phyloP scores from a whole-genome alignment of 2,797 vertebrate species.

The Spinibarbus caldwelli region DNA sequence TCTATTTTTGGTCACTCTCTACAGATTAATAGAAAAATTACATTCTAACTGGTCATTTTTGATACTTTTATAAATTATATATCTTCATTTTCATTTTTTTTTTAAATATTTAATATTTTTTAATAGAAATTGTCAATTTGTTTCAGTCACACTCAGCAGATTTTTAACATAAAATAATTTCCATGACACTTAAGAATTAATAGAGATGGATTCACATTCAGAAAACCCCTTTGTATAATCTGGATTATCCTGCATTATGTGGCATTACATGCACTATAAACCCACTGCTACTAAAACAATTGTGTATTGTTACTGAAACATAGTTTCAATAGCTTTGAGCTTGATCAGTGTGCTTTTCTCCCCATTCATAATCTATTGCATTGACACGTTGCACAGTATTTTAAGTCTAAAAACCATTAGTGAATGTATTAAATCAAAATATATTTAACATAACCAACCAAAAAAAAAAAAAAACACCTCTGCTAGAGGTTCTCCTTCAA shows the following conservation, averaged over 20 bases:
- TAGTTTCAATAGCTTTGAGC: not conserved
- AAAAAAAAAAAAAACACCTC: not conserved
- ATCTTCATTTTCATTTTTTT: not conserved
- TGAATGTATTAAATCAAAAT: not conserved
- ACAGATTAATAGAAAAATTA: not conserved
- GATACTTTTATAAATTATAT: not conserved
- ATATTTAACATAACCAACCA: not conserved
- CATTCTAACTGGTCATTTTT: not conserved
- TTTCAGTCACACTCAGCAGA: too few species aligned
- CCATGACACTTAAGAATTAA: not conserved
- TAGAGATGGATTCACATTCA: not conserved
- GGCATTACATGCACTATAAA: not conserved
- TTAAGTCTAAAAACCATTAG: not conserved
- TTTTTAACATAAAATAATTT: not conserved
- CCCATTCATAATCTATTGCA: conserved; percentile 29
- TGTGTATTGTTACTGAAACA: conserved; percentile 4
- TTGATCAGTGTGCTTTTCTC: not conserved
- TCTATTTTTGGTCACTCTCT: not conserved
- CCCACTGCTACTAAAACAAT: conserved; percentile 1
- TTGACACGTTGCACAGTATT: conserved; percentile 46
- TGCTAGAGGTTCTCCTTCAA: conserved; percentile 87
- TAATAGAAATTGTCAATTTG: too few species aligned
- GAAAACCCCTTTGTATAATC: conserved; percentile 17
- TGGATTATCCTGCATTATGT: conserved; percentile 15
- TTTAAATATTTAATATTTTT: not conserved